Evolutionary conservation across 2,888 invertebrate species (phyloP), one percentile per base, ranked within the genome.

Genomic region (Tipula confusa): DNA sequence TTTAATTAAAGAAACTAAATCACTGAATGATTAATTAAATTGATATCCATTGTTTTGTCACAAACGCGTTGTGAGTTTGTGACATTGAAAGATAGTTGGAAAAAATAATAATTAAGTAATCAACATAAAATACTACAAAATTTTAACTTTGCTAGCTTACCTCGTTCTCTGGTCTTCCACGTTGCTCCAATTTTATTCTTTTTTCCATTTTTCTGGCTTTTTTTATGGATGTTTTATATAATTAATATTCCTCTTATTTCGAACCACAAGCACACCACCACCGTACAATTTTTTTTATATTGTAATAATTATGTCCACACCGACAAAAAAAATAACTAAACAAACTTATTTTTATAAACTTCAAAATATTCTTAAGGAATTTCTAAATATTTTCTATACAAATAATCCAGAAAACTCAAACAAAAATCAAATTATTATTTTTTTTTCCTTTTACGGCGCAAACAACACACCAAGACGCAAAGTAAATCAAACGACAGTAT

Each of bases 131-230:
- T 82, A 13, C n/a, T 89, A 86, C 86, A 84, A 64, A n/a, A n/a
- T n/a, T n/a, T n/a, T n/a, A n/a, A n/a, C n/a, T n/a, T n/a, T n/a
- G 64, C 64, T 24, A 84, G 89, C 93, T 94, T 93, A 98, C 98
- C 93, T 97, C 95, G 89, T 93, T 93, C 87, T 97, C 95, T 90
- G 93, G 94, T 90, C 95, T 94, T 90, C 97, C 98, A 89, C 98
- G 93, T 91, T 96, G 95, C 92, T 98, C 98, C 89, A 98, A 92
- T 89, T 95, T 95, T 92, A 98, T 95, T 91, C 98, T 94, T 90
- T 97, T 97, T 92, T 97, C 97, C 97, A 98, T 98, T 86, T 48
- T 84, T 33, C 82, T 29, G 29, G 80, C 80, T 81, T 29, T 79
- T 79, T 29, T 29, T 81, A 31, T 81, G 80, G 15, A 15, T 81